Percentiles rank a stretch among this genome's conserved stretches.
These are phyloP conservation scores for Arctopsyche grandis DNA, from an alignment of 1,140 invertebrate genomes.

Conservation along the genomic window DNA sequence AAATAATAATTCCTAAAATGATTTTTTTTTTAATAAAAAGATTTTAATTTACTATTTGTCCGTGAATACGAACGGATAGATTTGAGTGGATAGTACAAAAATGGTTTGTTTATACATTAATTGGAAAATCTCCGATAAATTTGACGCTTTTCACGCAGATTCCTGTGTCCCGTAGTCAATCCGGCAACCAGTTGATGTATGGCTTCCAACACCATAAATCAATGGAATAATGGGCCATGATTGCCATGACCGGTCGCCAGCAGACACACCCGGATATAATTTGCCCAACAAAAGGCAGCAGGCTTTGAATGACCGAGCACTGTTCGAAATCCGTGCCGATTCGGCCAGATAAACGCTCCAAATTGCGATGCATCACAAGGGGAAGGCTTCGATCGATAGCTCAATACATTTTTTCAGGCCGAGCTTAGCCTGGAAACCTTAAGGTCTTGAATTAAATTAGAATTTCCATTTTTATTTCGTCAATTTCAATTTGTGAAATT, in stretches of 20 bases:
- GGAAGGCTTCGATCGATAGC: not conserved
- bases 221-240: conserved; percentile 43
- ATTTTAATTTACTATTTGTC: too few species aligned
- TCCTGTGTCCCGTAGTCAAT: not conserved
- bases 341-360: not conserved
- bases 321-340: not conserved
- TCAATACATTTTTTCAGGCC: not conserved
- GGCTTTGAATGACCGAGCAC: not conserved
- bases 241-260: conserved; percentile 34
- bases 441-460: not conserved
- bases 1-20: too few species aligned
- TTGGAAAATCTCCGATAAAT: too few species aligned
- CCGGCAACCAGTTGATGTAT: conserved; percentile 17
- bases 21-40: too few species aligned
- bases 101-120: too few species aligned
- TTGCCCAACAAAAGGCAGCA: conserved; percentile 38
- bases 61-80: too few species aligned
- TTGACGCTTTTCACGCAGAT: too few species aligned
- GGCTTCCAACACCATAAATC: conserved; percentile 33
- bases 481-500: too few species aligned
- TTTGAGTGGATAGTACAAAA: too few species aligned
- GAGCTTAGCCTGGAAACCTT: not conserved
- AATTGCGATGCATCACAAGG: not conserved
- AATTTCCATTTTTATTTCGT: too few species aligned
- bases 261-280: conserved; percentile 41